Base-by-base conservation (phyloP, 1,140 invertebrate genomes). In the Drosophila lacteicornis region DNA sequence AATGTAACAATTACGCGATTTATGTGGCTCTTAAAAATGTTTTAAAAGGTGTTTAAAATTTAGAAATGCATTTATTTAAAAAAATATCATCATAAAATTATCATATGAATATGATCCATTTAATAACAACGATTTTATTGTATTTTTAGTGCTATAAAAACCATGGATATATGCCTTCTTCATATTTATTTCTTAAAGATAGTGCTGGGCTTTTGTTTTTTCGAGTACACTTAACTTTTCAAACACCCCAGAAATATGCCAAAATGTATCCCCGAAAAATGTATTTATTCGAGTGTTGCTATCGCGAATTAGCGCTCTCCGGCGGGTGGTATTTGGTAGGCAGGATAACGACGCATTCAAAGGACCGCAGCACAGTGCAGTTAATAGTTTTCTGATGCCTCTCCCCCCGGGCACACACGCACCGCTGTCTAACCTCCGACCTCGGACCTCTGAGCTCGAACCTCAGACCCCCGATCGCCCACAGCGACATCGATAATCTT, bases 361-460 rank as follows among this genome's bases (percentile, higher is more conserved):
- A 73, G 69, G 67, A 71, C 73, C 76, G 38, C 75, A 55, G 38
- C 75, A 55, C 63, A 73, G 67, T 84, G 82, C 82, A 84, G 82
- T 81, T 84, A 84, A 84, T 84, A 84, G 82, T 84, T 84, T 84
- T 80, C 62, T 38, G 47, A 66, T 55, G 19, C 50, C 65, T 45
- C 49, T 12, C 69, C 60, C 30, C 30, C 49, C 30, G 12, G 58
- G 58, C 50, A 62, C 67, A 83, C 74, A 70, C 67, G 40, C 67
- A 38, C 4, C n/a, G 25, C 49, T 5, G 40, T 53, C 38, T 69
- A 61, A 69, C 69, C 69, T 70, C 63, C 40, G 61, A 70, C 66
- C 66, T 58, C 65, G 12, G 43, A 69, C 69, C 69, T 70, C 65
- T 33, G 61, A 70, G 51, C 69, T 70, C 68, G 50, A n/a, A 65